Base-by-base conservation (phyloP, 2,797 vertebrate species). In the Manis javanica region DNA sequence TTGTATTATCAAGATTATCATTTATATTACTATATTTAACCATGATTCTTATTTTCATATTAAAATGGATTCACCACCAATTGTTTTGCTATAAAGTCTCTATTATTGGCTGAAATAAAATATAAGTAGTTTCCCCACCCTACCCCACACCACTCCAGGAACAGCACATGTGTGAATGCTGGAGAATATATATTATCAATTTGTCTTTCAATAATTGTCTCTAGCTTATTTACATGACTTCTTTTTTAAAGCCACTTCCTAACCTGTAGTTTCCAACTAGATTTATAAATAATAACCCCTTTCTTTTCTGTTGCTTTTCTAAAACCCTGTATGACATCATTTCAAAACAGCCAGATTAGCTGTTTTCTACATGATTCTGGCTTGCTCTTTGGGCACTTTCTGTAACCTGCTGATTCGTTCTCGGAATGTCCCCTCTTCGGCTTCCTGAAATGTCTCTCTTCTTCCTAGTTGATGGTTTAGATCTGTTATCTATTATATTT, bases 21-120 rank as follows among this genome's bases (percentile, higher is more conserved):
- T 31, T 83, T 77, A 26, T 37, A 77, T 74, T 14, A 37, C 75
- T 53, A 68, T 82, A 34, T 74, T 81, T 66, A 88, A 23, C 19
- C 9, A 42, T 82, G 29, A 39, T 26, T 42, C 46, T 26, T 75
- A 42, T 29, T 53, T 82, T 61, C 75, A 34, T 34, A 75, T 74
- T 53, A 61, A 61, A 77, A 69, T 88, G 16, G 3, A 23, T 51
- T 87, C 21, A 46, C 23, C 18, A 66, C 21, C 21, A 31, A 1
- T 34, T 69, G 5, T 63, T 78, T 49, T 26, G 63, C 34, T 37
- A 37, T 83, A 75, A 31, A 23, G 3, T 34, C 42, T 86, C 21
- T 79, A n/a, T 84, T 34, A 49, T 18, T 74, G 21, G 6, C 39
- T 90, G 49, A 90, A 90, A 42, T 66, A 61, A 13, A 72, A 24